Percentiles rank a stretch among this genome's conserved stretches.
phyloP scores from a whole-genome alignment of 1,140 invertebrate species.

The Homarus americanus region DNA sequence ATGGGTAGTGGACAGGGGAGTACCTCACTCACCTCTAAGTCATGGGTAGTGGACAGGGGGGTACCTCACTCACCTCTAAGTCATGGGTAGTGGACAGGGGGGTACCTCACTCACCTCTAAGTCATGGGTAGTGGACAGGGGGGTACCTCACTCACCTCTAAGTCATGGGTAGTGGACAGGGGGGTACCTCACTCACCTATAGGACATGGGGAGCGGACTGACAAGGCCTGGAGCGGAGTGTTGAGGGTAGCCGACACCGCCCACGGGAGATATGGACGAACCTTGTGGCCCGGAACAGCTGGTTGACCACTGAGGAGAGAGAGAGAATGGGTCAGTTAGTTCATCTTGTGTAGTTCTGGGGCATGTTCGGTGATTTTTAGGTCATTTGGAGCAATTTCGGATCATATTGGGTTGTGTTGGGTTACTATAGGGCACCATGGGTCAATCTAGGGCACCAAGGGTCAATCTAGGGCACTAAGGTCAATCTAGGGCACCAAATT shows the following conservation, averaged over 20 bases:
- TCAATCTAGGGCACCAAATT: too few species aligned
- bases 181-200: conserved; percentile 55
- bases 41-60: too few species aligned
- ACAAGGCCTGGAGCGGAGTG: conserved; percentile 64
- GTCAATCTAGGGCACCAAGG: too few species aligned
- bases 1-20: too few species aligned
- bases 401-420: too few species aligned
- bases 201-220: conserved; percentile 67
- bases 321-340: not conserved
- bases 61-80: too few species aligned
- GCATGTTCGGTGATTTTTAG: too few species aligned
- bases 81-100: too few species aligned
- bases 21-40: not conserved
- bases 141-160: not conserved
- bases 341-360: too few species aligned
- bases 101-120: not conserved
- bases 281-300: conserved; percentile 37
- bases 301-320: conserved; percentile 31
- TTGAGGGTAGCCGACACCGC: conserved; percentile 58
- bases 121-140: not conserved
- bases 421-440: too few species aligned
- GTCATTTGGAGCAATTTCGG: too few species aligned
- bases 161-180: not conserved
- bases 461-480: too few species aligned
- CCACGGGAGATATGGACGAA: conserved; percentile 25